Conservation (phyloP, 2,888 invertebrate genomes). For the Halocaridina rubra region DNA sequence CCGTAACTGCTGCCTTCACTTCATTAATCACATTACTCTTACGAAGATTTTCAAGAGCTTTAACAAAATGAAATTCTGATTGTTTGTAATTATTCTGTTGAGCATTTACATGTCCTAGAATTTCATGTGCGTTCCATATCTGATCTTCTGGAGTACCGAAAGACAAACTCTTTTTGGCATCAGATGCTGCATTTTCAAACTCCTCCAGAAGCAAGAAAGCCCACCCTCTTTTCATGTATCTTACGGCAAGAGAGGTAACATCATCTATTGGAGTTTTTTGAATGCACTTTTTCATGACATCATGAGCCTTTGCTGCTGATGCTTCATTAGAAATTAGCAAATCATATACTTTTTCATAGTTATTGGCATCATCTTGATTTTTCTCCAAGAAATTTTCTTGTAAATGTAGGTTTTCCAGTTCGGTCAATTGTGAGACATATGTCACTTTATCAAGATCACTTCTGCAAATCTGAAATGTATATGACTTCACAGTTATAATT, state of each 20-base stretch:
- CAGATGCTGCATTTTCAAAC: constrained; percentile 42
- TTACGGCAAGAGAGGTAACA: constrained; percentile 26
- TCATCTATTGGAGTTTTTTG: constrained; percentile 45
- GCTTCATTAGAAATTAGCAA: constrained; percentile 43
- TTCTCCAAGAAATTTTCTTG: constrained; percentile 20
- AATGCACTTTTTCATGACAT: constrained; percentile 46
- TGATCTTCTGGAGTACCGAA: constrained; percentile 23
- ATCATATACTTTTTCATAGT: constrained; percentile 54
- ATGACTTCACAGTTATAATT: too few relatives aligned
- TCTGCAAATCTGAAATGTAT: constrained; percentile 31
- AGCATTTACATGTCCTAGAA: constrained; percentile 49
- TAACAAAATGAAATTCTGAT: constrained; percentile 41
- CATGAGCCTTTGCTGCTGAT: constrained; percentile 45
- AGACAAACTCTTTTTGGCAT: constrained; percentile 49
- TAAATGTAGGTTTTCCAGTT: constrained; percentile 20
- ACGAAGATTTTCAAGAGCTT: constrained; percentile 50
- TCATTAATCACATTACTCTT: constrained; percentile 48
- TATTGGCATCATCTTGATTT: constrained; percentile 43
- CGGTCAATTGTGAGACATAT: constrained; percentile 34
- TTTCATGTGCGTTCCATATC: constrained; percentile 60
- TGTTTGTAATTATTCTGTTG: constrained; percentile 31
- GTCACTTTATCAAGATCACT: constrained; percentile 48
- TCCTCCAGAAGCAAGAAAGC: constrained; percentile 50
- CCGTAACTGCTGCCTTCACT: constrained; percentile 42
- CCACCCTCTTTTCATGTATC: constrained; percentile 62